Conservation (phyloP, 2,888 invertebrate species). For the Sarcophaga carnaria region DNA sequence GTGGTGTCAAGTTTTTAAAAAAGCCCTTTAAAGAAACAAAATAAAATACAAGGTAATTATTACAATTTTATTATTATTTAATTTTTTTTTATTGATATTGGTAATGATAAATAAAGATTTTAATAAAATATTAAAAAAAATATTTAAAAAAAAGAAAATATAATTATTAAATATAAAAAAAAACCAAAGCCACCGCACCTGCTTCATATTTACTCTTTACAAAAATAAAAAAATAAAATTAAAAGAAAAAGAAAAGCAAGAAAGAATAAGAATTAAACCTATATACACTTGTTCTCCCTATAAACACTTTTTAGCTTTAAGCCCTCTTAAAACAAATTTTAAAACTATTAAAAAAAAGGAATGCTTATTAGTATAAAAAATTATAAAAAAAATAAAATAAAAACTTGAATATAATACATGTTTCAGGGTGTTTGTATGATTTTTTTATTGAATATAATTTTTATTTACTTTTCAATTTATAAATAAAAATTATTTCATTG, state of each 20-base stretch:
- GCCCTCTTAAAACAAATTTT: conserved; percentile 37
- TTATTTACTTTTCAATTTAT: conserved; percentile 15
- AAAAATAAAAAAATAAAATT: conserved; percentile 2
- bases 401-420: conserved; percentile 48
- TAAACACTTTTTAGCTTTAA: conserved; percentile 66
- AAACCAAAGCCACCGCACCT: conserved; percentile 70
- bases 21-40: too few species aligned
- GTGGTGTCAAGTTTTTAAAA: too few species aligned
- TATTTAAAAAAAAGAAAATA: conserved; percentile 23
- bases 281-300: conserved; percentile 69
- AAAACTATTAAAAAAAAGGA: background rate
- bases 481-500: conserved; percentile 22
- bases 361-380: conserved; percentile 56
- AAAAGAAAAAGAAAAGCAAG: conserved; percentile 1
- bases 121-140: conserved; percentile 23
- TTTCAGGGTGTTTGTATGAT: conserved; percentile 56
- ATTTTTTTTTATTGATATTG: conserved; percentile 31
- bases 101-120: conserved; percentile 28
- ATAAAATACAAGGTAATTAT: conserved; percentile 34
- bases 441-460: conserved; percentile 8
- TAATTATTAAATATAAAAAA: conserved; percentile 29
- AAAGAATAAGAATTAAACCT: conserved; percentile 51
- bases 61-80: too few species aligned
- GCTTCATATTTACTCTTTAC: conserved; percentile 70
- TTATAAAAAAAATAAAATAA: conserved; percentile 5